Percentiles rank a stretch among this genome's conserved stretches.
Conservation (phyloP, 30 jellyfish, hydroid and myxozoan species). For the Mastigias papua region DNA sequence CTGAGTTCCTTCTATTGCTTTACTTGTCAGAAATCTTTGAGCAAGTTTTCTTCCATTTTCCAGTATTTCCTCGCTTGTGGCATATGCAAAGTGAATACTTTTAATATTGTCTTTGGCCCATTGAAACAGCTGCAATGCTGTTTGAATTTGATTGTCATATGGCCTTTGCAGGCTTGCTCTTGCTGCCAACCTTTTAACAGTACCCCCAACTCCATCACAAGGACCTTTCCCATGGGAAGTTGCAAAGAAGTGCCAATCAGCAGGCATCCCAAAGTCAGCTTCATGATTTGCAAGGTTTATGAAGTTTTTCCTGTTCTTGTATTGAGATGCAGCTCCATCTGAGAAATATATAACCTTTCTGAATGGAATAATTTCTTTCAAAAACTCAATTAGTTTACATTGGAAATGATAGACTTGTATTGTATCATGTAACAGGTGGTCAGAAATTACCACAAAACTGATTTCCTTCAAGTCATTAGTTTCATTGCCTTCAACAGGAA, state of each 20-base stretch:
- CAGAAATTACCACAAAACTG: constrained; percentile 46
- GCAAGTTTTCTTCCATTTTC: constrained; percentile 18
- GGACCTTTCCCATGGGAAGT: constrained; percentile 71
- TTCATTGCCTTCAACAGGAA: constrained; percentile 15
- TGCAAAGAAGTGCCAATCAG: constrained; percentile 33
- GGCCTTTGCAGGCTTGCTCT: constrained; percentile 67
- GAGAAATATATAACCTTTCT: constrained; percentile 50
- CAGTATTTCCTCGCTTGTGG: not conserved
- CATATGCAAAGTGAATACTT: constrained; percentile 22
- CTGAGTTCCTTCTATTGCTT: constrained; percentile 49
- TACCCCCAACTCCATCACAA: constrained; percentile 59
- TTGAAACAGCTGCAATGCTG: constrained; percentile 34
- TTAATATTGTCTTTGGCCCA: constrained; percentile 45
- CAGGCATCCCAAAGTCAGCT: constrained; percentile 42
- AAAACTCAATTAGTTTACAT: constrained; percentile 5
- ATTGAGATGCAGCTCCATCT: constrained; percentile 74
- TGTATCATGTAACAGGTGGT: constrained; percentile 69
- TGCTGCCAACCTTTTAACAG: constrained; percentile 59
- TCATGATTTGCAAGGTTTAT: constrained; percentile 43
- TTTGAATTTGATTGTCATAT: constrained; percentile 30
- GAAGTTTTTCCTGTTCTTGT: constrained; percentile 65
- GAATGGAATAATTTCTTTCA: constrained; percentile 40
- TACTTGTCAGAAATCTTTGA: constrained; percentile 10
- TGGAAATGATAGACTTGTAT: constrained; percentile 44
- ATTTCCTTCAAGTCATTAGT: not conserved